Base-by-base conservation (phyloP, 2,888 invertebrate species). In the Phaonia tiefii region DNA sequence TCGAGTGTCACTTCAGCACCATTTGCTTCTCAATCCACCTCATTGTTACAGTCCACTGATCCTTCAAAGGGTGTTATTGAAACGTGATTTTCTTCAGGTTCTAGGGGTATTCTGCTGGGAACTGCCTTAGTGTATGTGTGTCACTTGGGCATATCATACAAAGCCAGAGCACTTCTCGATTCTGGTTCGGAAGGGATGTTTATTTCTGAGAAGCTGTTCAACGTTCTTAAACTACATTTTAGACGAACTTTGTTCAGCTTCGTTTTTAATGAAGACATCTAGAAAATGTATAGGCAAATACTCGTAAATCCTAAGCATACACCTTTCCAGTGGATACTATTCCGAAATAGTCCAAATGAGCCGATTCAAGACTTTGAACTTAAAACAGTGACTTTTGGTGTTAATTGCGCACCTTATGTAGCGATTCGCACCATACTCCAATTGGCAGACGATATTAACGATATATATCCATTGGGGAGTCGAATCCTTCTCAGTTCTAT, bases 251-350 rank as follows among this genome's bases (percentile, higher is more conserved):
- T 22, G 11, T 54, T 65, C 20, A 42, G 51, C 17, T 75, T 37
- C 60, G 73, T 73, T n/a, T 82, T 80, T 10, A 69, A 56, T 26
- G 78, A 51, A 11, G 80, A 79, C n/a, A 74, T 83, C 4, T n/a
- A n/a, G n/a, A n/a, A n/a, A n/a, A n/a, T n/a, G n/a, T n/a, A n/a
- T n/a, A n/a, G n/a, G n/a, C n/a, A 72, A 13, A 72, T 72, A 10
- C 15, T 58, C n/a, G 58, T 71, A 11, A 10, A 58, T 58, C 1
- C 44, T 0, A 13, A 71, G n/a, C 58, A 58, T 26, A 58, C 71
- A 5, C n/a, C 15, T n/a, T 60, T 4, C 13, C 56, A 56, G 20
- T 10, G 71, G 17, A 71, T 71, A 25, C 8, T 67, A 13, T 67
- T 51, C 15, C 67, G 51, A 7, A 11, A 22, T 49, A 26, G 11